Conservation (phyloP, 2,113 vertebrate species). For the Phodopus roborovskii region DNA sequence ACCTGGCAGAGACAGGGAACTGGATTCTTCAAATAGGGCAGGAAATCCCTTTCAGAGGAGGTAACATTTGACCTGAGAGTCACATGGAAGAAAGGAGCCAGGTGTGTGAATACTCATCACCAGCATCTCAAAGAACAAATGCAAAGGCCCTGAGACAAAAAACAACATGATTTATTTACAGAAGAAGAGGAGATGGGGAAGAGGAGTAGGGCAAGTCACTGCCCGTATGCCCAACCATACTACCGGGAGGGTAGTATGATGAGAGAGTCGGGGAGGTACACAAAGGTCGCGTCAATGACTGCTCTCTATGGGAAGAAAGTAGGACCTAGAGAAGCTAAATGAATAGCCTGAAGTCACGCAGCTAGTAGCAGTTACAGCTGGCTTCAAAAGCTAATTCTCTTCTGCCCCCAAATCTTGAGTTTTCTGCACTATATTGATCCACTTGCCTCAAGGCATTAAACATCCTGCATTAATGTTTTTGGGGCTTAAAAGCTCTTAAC, state of each 20-base stretch:
- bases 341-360: neutral
- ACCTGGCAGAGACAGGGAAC: neutral
- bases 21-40: neutral
- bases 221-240: neutral
- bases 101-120: neutral
- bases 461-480: neutral
- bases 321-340: neutral
- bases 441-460: neutral
- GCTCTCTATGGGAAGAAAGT: neutral
- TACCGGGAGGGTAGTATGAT: neutral
- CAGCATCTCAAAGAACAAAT: neutral
- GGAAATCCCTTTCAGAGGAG: neutral
- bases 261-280: neutral
- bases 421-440: neutral
- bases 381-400: neutral
- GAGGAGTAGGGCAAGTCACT: neutral
- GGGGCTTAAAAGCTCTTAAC: constrained; percentile 9
- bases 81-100: neutral
- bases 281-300: neutral
- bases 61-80: neutral
- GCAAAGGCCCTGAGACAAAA: neutral
- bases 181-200: neutral
- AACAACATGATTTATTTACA: neutral
- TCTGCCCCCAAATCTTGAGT: neutral
- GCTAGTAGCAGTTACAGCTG: neutral